Evolutionary conservation across 2,113 vertebrate species (phyloP).

Genomic region (Eleginops maclovinus): DNA sequence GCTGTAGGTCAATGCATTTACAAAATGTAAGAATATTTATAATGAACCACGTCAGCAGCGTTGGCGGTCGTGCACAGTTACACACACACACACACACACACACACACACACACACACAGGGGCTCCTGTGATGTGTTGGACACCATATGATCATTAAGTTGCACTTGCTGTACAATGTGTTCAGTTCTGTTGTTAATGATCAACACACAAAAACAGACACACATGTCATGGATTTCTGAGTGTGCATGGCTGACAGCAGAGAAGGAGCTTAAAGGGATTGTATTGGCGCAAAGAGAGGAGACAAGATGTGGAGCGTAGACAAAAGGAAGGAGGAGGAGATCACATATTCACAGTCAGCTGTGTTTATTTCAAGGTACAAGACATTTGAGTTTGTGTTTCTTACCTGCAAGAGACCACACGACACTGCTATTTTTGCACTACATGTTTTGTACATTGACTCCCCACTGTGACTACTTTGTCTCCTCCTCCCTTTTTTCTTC

Average conservation of each 20-base stretch:
- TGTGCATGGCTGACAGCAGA: conserved; percentile 43
- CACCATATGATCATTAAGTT: conserved; percentile 52
- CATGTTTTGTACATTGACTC: conserved; percentile 37
- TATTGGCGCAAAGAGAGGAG: conserved; percentile 3
- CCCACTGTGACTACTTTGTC: conserved; percentile 13
- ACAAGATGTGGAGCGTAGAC: conserved; percentile 1
- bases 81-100: conserved; percentile 18
- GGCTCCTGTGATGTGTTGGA: conserved; percentile 42
- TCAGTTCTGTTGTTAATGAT: conserved; percentile 40
- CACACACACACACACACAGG: conserved; percentile 9
- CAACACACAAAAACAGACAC: conserved; percentile 23
- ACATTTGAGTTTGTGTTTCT: conserved; percentile 48
- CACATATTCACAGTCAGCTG: conserved; percentile 20
- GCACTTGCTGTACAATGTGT: conserved; percentile 68
- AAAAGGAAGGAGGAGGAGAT: conserved; percentile 20
- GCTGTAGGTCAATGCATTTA: conserved; percentile 38
- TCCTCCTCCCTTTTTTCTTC: conserved; percentile 35
- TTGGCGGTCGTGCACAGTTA: conserved; percentile 42
- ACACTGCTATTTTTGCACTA: conserved; percentile 51
- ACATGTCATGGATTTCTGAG: conserved; percentile 11
- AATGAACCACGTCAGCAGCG: conserved; percentile 45
- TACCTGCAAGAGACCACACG: conserved; percentile 43
- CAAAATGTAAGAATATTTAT: conserved; percentile 47
- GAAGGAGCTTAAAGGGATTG: conserved; percentile 75
- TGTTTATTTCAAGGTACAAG: conserved; percentile 50